Base-by-base conservation (phyloP, 2,888 invertebrate species). In the Orchesella flavescens region DNA sequence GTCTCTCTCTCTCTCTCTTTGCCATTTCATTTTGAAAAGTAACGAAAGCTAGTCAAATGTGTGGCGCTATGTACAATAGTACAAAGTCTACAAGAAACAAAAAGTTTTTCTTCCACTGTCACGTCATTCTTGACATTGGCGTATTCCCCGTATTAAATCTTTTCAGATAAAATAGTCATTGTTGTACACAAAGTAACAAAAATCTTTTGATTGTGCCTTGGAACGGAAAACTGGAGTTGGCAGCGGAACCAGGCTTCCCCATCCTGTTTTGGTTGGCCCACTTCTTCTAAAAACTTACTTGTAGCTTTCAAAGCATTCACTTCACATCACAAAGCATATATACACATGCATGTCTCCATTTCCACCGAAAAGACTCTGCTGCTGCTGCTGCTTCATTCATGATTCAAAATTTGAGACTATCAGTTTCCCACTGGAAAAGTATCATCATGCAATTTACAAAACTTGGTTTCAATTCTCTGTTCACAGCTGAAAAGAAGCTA, bases 141-240 rank as follows among this genome's bases (percentile, higher is more conserved):
- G 12, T 19, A 12, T 7, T 79, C 44, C 80, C 55, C 57, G 72
- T 69, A 49, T 74, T 75, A 34, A 34, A 34, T 81, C 74, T 81
- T 55, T 61, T 74, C 81, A 59, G 74, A 81, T 81, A 75, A 81
- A 81, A 74, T 72, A 55, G 12, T 57, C 34, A 65, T 75, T 57
- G 57, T 57, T 57, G 19, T 19, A 57, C 57, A 57, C 34, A 34
- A 34, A 4, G 34, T 34, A 34, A 7, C n/a, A 34, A 34, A 34
- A 34, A 53, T 53, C 53, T 34, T 83, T 71, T 76, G 76, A 83
- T 65, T 83, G 21, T 71, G 79, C 72, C 75, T 13, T 71, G 66
- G 72, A 83, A 83, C 57, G 82, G 83, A 72, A 83, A 83, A 43
- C 71, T 53, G 55, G 75, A 82, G 65, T 83, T 83, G 83, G 76